Evolutionary conservation across 2,888 invertebrate genomes (phyloP).

Genomic region (Eubasilissa splendida): DNA sequence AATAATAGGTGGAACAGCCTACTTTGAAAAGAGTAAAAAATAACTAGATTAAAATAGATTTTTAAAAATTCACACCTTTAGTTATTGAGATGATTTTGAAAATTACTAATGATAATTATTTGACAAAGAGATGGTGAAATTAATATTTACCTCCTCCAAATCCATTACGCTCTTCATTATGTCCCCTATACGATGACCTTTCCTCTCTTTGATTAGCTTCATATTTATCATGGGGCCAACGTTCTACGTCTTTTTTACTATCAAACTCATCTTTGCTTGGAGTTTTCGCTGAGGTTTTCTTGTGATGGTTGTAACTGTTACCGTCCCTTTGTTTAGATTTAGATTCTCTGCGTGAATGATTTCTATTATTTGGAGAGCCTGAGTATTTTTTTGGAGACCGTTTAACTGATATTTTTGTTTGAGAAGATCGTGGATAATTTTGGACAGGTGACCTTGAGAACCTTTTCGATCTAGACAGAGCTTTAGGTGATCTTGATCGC

Average conservation of each 20-base stretch:
- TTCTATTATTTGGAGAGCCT: conserved; percentile 15
- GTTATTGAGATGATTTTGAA: too few species aligned
- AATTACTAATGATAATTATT: too few species aligned
- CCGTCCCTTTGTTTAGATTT: not conserved
- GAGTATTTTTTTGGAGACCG: conserved; percentile 47
- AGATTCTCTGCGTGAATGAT: not conserved
- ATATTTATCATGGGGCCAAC: conserved; percentile 62
- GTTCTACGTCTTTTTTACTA: conserved; percentile 57
- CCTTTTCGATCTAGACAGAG: conserved; percentile 45
- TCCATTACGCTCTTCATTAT: conserved; percentile 51
- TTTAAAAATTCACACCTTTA: too few species aligned
- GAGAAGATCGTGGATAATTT: conserved; percentile 14
- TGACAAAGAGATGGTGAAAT: conserved; percentile 32
- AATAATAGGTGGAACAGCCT: not conserved
- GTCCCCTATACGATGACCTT: conserved; percentile 42
- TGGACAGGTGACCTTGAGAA: conserved; percentile 22
- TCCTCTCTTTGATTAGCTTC: conserved; percentile 57
- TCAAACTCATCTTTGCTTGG: conserved; percentile 29
- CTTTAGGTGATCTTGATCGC: conserved; percentile 53
- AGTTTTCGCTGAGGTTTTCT: conserved; percentile 2
- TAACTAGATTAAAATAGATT: not conserved
- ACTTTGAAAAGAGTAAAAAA: not conserved
- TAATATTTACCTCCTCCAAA: conserved; percentile 42
- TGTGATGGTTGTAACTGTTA: conserved; percentile 3
- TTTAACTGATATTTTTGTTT: not conserved